Evolutionary conservation across 2,888 invertebrate genomes (phyloP), one percentile per base, ranked within the genome.

Genomic region (Archips crataeganus): DNA sequence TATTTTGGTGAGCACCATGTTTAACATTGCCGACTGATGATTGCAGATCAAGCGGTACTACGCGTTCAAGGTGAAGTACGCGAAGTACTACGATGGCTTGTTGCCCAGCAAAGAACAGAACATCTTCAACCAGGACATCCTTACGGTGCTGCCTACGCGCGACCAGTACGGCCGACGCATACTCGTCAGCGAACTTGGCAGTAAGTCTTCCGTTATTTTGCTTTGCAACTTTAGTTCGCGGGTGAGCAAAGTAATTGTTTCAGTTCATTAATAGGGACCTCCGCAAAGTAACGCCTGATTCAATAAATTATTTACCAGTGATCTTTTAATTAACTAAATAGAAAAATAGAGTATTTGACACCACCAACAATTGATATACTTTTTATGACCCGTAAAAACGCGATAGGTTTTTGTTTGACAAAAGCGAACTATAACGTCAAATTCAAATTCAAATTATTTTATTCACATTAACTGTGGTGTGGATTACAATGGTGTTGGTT

Each of bases 121-220:
- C 84, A 95, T 98, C 72, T 98, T 98, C 87, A 95, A 96, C 78
- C 96, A 97, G 78, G 97, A 98, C 82, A 96, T 98, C 66, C 91
- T 98, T 45, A 96, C 97, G 0, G 97, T 98, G 8, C 94, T 97
- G 77, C 97, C 98, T 1, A 96, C 96, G 78, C 95, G 98, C 15
- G 98, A 98, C 90, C 97, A 98, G 84, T 87, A 92, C n/a, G 98
- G 98, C 0, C 92, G 98, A 51, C 95, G 98, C 71, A 95, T 98
- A 34, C 93, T 98, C 34, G 95, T 98, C 36, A 94, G 98, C 54
- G 97, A 98, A 89, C 93, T 97, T 80, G 98, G 98, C 89, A 97
- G 98, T 97, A 94, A 96, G 95, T 95, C 1, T 2, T 13, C 5
- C 49, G 2, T n/a, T 49, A 13, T 11, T 49, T 49, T 45, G 8